These are phyloP conservation scores for Athene noctua DNA, from an alignment of 2,113 vertebrate genomes.

Conservation along the genomic window DNA sequence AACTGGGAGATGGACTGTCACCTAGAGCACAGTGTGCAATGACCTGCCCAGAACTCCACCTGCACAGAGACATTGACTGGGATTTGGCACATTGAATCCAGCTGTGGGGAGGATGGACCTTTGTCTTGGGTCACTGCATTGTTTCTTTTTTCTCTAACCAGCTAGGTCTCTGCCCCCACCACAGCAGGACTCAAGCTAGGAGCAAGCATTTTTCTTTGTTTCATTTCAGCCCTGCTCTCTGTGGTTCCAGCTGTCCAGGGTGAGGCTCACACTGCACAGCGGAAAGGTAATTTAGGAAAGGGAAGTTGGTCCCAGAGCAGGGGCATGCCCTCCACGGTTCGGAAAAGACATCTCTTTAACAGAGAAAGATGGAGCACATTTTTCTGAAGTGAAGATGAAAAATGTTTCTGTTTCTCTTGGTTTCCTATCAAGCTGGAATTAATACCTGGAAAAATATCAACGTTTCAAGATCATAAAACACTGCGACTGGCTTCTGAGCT, in stretches of 20 bases:
- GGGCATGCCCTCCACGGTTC: not conserved
- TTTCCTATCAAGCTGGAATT: constrained; percentile 33
- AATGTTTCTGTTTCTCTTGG: constrained; percentile 19
- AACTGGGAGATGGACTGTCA: not conserved
- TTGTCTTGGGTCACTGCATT: not conserved
- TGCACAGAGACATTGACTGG: not conserved
- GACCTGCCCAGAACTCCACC: not conserved
- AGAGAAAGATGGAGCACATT: not conserved
- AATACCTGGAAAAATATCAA: constrained; percentile 27
- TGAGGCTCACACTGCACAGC: not conserved
- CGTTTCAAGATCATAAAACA: constrained; percentile 9
- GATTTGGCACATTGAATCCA: not conserved
- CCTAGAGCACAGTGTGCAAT: not conserved
- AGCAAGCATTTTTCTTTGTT: not conserved
- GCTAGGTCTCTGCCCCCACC: not conserved
- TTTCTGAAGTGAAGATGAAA: not conserved
- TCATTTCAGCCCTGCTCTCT: not conserved
- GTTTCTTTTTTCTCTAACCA: not conserved
- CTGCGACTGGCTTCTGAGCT: not conserved
- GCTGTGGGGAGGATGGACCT: not conserved
- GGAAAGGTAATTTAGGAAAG: not conserved
- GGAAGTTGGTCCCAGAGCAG: not conserved
- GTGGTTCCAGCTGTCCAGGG: not conserved
- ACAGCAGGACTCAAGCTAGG: not conserved
- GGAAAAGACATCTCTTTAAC: not conserved